Base-by-base conservation (phyloP, 2,888 invertebrate species). In the Sinodicranocentrus sp. region DNA sequence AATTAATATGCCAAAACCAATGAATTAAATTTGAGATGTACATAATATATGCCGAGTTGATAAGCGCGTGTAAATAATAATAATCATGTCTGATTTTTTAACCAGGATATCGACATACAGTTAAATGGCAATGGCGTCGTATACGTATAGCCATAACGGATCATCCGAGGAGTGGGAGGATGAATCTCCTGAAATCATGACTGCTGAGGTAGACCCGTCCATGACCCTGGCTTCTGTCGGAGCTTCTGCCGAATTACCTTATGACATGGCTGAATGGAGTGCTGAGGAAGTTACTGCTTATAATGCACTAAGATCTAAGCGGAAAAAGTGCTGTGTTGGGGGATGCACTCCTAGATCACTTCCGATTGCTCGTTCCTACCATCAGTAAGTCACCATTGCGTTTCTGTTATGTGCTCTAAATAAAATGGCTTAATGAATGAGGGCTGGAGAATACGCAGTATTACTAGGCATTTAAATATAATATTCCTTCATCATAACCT, bases 301-400 rank as follows among this genome's bases (percentile, higher is more conserved):
- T 17, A 71, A 68, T 13, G 71, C 75, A 1, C 25, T 84, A 8
- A 70, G 76, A 44, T 80, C 76, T 6, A 82, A 82, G 33, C 59
- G 82, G 19, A 84, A 84, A 48, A 84, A 84, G 61, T 84, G 84
- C 23, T 71, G 76, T n/a, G 54, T 84, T 65, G 70, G 76, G 1
- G 84, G 84, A 0, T 84, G 84, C 19, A 84, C 84, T n/a, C 71
- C 76, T 5, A 76, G 61, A 48, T 80, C 80, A 2, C 70, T 84
- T 21, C 84, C 84, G 1, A 61, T 84, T 21, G 84, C 84, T 1
- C 73, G 80, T 2, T 84, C 84, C 0, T 84, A 84, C 67, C 84
- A 84, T 52, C 84, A 84, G 84, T 84, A 61, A 76, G 84, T 48
- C 8, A 48, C 48, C 17, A 48, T n/a, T 48, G 3, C 15, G 48